Percentiles rank a stretch among this genome's conserved stretches.
These are phyloP conservation scores for Herpailurus yagouaroundi DNA, from an alignment of 2,113 vertebrate species.

Conservation along the genomic window DNA sequence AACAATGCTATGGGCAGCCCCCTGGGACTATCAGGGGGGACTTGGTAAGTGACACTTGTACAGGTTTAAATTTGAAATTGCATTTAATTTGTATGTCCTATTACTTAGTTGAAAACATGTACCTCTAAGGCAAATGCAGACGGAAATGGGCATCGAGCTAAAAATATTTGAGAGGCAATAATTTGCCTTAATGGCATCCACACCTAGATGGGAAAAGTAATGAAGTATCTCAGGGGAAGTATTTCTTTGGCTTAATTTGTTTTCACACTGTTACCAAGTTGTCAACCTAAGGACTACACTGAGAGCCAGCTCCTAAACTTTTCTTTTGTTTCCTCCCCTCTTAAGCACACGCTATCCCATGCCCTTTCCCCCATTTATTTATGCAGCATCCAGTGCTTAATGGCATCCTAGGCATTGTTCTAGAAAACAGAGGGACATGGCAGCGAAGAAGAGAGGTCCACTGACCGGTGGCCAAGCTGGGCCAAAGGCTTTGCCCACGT, in stretches of 20 bases:
- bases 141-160: conserved; percentile 82
- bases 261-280: conserved; percentile 59
- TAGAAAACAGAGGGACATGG: not conserved
- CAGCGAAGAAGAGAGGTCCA: rapidly evolving
- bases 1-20: conserved; percentile 84
- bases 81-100: conserved; percentile 87
- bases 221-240: conserved; percentile 66
- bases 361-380: not conserved
- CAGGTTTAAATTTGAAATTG: conserved; percentile 86
- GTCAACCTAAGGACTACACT: conserved; percentile 49
- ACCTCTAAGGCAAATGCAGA: conserved; percentile 85
- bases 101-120: conserved; percentile 86
- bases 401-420: not conserved
- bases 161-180: conserved; percentile 85
- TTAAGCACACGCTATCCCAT: not conserved
- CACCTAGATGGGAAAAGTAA: conserved; percentile 76
- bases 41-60: conserved; percentile 84
- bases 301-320: conserved; percentile 42
- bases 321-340: conserved; percentile 31
- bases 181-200: conserved; percentile 82
- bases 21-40: conserved; percentile 78
- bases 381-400: rapidly evolving
- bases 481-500: rapidly evolving
- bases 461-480: rapidly evolving
- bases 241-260: conserved; percentile 58